These are phyloP conservation scores for Indri indri DNA, from an alignment of 2,113 vertebrate genomes.

Conservation along the genomic window DNA sequence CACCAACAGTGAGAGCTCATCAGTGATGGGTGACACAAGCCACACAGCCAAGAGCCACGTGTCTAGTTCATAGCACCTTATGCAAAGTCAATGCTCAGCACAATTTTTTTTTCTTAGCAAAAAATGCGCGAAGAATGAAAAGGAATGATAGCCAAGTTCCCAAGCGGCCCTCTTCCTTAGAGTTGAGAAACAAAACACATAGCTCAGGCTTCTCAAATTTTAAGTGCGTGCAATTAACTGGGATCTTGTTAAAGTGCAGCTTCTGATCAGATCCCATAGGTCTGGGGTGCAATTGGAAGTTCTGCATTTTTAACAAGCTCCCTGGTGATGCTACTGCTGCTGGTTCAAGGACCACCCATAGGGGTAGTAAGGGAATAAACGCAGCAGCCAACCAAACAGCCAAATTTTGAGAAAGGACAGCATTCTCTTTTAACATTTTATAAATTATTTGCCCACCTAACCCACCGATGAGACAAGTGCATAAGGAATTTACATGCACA, in stretches of 20 bases:
- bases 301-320: background rate
- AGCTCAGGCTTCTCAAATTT: slow-evolving; percentile 1
- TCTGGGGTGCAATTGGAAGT: background rate
- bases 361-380: background rate
- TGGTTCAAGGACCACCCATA: background rate
- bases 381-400: background rate
- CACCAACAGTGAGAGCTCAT: background rate
- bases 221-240: background rate
- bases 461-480: background rate
- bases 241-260: background rate
- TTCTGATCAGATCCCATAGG: background rate
- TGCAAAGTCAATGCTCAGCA: background rate
- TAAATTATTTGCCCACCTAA: background rate
- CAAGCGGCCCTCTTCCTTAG: background rate
- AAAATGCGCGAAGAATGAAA: background rate
- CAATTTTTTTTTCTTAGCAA: background rate
- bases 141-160: background rate
- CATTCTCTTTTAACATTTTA: background rate
- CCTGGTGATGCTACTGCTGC: background rate
- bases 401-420: background rate
- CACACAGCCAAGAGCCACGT: background rate
- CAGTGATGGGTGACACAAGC: background rate
- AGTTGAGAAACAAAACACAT: background rate
- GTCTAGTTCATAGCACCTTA: background rate
- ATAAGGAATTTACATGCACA: background rate